phyloP scores from a whole-genome alignment of 2,797 vertebrate genomes.

The Benthosema pterotum region DNA sequence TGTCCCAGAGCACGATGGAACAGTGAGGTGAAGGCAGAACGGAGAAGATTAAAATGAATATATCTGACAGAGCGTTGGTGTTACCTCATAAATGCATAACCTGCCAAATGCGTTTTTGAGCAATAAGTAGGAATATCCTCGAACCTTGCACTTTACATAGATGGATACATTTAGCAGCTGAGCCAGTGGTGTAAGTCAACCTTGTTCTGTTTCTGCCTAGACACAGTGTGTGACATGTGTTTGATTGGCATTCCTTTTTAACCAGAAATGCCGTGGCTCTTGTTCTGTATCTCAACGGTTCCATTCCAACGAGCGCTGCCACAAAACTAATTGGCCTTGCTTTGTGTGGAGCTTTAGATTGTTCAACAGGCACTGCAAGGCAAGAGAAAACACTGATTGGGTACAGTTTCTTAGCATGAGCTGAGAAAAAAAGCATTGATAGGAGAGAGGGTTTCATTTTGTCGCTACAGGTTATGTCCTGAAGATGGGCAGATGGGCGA shows the following conservation, averaged over 20 bases:
- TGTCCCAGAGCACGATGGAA: no score
- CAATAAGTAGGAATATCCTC: not conserved
- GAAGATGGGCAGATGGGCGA: constrained; percentile 1
- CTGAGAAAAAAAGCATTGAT: constrained; percentile 42
- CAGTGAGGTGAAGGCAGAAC: no score
- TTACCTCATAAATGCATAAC: no score
- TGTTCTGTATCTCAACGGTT: constrained; percentile 68
- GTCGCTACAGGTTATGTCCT: constrained; percentile 19
- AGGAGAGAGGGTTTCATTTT: constrained; percentile 22
- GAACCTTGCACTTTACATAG: constrained; percentile 26
- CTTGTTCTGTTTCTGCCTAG: constrained; percentile 46
- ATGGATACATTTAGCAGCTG: constrained; percentile 17
- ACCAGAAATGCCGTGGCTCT: constrained; percentile 58
- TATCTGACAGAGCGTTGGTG: no score
- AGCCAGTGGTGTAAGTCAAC: constrained; percentile 49
- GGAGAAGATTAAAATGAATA: no score
- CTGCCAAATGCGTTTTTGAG: no score
- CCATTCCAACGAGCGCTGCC: constrained; percentile 73
- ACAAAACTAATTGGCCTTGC: constrained; percentile 77
- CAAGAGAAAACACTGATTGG: constrained; percentile 52
- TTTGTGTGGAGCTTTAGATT: constrained; percentile 68
- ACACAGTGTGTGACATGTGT: constrained; percentile 45
- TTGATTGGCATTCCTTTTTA: constrained; percentile 72
- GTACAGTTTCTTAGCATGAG: constrained; percentile 44
- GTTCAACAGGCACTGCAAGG: constrained; percentile 66